Percentiles rank a stretch among this genome's conserved stretches.
phyloP scores from a whole-genome alignment of 2,888 invertebrate species.

The Agonopterix alstromeriana region DNA sequence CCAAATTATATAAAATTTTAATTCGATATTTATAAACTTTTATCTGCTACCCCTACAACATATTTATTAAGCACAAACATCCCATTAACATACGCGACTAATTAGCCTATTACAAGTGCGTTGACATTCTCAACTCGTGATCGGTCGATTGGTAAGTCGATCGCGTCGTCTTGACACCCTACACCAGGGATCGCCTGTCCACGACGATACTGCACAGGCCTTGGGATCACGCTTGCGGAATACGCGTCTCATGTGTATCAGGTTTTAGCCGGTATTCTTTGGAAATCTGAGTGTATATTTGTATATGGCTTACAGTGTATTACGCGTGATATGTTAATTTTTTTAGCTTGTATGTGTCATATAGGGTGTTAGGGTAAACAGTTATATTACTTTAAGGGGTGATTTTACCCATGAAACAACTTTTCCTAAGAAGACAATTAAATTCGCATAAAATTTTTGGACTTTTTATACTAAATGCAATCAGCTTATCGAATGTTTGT shows the following conservation, averaged over 20 bases:
- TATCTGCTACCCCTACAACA: too few relatives aligned
- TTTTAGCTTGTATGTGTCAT: background rate
- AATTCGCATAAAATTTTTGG: too few relatives aligned
- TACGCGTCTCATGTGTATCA: constrained; percentile 63
- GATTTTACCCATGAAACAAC: too few relatives aligned
- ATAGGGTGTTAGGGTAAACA: too few relatives aligned
- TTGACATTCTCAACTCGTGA: constrained; percentile 47
- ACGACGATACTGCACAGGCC: constrained; percentile 62
- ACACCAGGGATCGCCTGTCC: constrained; percentile 53
- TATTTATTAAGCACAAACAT: too few relatives aligned
- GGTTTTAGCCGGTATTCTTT: constrained; percentile 39
- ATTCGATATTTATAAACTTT: too few relatives aligned
- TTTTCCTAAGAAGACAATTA: too few relatives aligned
- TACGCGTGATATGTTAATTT: background rate
- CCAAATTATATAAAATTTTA: too few relatives aligned
- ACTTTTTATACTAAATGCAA: too few relatives aligned
- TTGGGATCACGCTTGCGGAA: constrained; percentile 61
- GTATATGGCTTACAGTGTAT: constrained; percentile 9
- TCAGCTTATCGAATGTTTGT: too few relatives aligned
- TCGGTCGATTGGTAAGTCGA: constrained; percentile 64
- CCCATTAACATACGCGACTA: constrained; percentile 18
- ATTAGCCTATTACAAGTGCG: constrained; percentile 39
- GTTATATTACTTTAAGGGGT: too few relatives aligned
- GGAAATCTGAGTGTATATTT: constrained; percentile 36
- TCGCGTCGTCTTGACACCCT: constrained; percentile 44